Base-by-base conservation (phyloP, 2,113 vertebrate species). In the Paramisgurnus dabryanus region DNA sequence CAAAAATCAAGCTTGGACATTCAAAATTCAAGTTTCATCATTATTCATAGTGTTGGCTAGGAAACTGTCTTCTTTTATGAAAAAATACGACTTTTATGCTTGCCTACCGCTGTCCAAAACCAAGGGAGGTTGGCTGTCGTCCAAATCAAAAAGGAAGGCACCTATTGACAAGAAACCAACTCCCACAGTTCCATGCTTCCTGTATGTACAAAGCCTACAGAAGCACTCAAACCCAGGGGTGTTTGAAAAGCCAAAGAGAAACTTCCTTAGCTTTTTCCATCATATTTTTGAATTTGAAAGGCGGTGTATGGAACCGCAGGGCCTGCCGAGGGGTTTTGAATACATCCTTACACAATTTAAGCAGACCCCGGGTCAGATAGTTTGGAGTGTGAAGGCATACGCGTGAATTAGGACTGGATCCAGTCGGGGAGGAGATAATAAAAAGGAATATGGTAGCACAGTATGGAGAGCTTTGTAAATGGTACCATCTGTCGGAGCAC, bases 131-230 rank as follows among this genome's bases (percentile, higher is more conserved):
- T 86, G 80, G 82, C 73, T 41, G 67, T 65, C 1, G 10, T 69
- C 85, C 85, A 86, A 82, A 66, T 41, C 68, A 18, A 73, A 80
- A 41, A 66, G 85, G 82, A 84, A 84, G 74, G 80, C 80, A 82
- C 75, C 85, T 84, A 86, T 86, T 84, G 82, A 86, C 66, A 50
- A 75, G 13, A n/a, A 75, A 69, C 49, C 70, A 45, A 82, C 85
- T 80, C 82, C 78, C 78, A 80, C 86, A 79, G 72, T 81, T 73
- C 50, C 18, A 69, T 22, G 65, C 82, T 85, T 80, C 86, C 84
- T 83, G 79, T 67, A 67, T 8, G 5, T 68, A 81, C 75, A 82
- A 84, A 68, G 55, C 80, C 67, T 77, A 79, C 77, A 77, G 73
- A 82, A 64, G 68, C 61, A 22, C 67, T 79, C 69, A 3, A 47